Conservation (phyloP, 2,888 invertebrate genomes). For the Dynastes tityus region DNA sequence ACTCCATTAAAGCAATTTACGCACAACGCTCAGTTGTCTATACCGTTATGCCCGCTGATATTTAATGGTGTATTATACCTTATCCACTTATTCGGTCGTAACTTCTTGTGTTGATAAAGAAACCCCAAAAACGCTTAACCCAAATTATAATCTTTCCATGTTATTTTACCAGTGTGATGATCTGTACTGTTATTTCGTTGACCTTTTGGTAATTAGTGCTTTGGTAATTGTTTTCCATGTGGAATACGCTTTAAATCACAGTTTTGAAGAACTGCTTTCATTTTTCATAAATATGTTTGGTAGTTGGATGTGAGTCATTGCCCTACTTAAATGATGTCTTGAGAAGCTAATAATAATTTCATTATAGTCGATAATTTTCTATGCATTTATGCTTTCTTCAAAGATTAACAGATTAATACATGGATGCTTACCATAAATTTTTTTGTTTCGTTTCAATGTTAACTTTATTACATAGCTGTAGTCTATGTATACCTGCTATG, state of each 20-base stretch:
- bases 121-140: conserved; percentile 33
- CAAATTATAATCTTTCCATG: conserved; percentile 28
- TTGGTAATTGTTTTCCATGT: conserved; percentile 3
- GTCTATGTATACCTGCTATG: too few relatives aligned
- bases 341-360: too few relatives aligned
- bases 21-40: conserved; percentile 14
- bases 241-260: not conserved
- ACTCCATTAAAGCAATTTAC: conserved; percentile 11
- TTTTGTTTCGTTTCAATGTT: too few relatives aligned
- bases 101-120: conserved; percentile 29
- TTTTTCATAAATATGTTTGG: not conserved
- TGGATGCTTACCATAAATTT: too few relatives aligned
- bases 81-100: not conserved
- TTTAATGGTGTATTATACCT: conserved; percentile 14
- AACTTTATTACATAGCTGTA: too few relatives aligned
- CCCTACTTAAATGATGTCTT: not conserved
- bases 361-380: too few relatives aligned
- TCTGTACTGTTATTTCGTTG: conserved; percentile 31
- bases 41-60: conserved; percentile 32
- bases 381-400: too few relatives aligned
- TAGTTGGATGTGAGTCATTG: not conserved
- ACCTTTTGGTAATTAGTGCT: conserved; percentile 28
- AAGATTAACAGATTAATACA: too few relatives aligned
- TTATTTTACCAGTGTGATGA: conserved; percentile 15
- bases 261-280: conserved; percentile 9